A percentile compares a stretch with the other conserved stretches of the same genome.
Evolutionary conservation across 2,888 invertebrate species (phyloP).

Genomic region (Cotesia congregata): DNA sequence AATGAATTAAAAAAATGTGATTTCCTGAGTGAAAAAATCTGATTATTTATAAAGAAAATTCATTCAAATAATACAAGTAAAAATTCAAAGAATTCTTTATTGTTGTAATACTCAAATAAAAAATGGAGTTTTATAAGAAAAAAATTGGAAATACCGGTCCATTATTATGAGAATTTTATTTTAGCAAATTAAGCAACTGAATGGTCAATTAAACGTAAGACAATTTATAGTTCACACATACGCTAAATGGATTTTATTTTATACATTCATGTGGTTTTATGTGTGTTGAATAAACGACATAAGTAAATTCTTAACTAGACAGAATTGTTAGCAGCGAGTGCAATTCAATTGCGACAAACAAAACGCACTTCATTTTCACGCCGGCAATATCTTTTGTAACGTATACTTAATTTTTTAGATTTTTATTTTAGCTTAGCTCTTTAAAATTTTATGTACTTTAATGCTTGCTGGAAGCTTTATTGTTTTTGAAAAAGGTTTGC

Average conservation of each 20-base stretch:
- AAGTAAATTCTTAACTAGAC: slow-evolving; percentile 41
- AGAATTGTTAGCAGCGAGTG: slow-evolving; percentile 38
- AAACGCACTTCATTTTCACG: slow-evolving; percentile 29
- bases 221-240: background rate
- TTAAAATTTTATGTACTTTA: too few relatives aligned
- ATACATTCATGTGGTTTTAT: background rate
- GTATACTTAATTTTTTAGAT: background rate
- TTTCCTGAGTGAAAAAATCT: too few relatives aligned
- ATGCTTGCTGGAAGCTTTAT: background rate
- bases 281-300: slow-evolving; percentile 13
- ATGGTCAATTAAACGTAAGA: slow-evolving; percentile 10
- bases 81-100: too few relatives aligned
- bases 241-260: background rate
- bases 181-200: slow-evolving; percentile 2
- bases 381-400: slow-evolving; percentile 30
- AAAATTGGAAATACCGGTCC: too few relatives aligned
- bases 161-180: background rate
- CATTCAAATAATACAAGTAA: too few relatives aligned
- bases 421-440: background rate
- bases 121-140: too few relatives aligned
- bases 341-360: slow-evolving; percentile 29
- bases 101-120: too few relatives aligned
- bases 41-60: too few relatives aligned
- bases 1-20: too few relatives aligned
- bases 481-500: background rate